phyloP scores from a whole-genome alignment of 2,113 vertebrate species.

The Zosterops japonicus region DNA sequence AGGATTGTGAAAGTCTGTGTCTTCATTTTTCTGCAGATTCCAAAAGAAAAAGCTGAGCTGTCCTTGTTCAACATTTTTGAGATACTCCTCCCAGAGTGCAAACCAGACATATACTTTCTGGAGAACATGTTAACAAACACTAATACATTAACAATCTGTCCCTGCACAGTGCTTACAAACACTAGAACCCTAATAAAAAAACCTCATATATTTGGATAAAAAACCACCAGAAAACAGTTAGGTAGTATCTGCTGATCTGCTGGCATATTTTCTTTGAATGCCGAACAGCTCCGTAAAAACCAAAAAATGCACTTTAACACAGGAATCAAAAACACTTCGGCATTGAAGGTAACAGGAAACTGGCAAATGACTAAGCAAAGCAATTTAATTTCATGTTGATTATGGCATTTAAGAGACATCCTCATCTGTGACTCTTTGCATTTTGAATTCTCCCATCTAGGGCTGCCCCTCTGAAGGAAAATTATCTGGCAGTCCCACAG shows the following conservation, averaged over 20 bases:
- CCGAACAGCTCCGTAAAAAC: background rate
- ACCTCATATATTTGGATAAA: background rate
- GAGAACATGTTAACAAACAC: background rate
- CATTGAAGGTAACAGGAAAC: background rate
- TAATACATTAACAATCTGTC: background rate
- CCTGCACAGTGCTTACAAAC: background rate
- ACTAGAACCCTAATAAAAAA: background rate
- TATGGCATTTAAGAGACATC: background rate
- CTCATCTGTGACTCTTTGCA: background rate
- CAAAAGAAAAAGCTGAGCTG: background rate
- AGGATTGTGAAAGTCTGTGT: slow-evolving; percentile 18
- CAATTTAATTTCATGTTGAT: background rate
- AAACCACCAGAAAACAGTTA: rapidly evolving
- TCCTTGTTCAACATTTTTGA: background rate
- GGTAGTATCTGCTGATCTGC: background rate
- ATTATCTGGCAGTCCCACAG: rapidly evolving
- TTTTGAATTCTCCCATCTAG: background rate
- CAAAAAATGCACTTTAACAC: background rate
- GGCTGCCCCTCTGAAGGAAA: background rate
- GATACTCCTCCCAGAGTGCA: background rate
- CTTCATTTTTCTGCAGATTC: background rate
- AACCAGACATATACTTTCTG: background rate
- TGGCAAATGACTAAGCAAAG: rapidly evolving
- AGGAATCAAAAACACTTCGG: background rate
- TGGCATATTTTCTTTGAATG: background rate